phyloP scores from a whole-genome alignment of 2,113 vertebrate genomes.

The Pachycephala philippinensis region DNA sequence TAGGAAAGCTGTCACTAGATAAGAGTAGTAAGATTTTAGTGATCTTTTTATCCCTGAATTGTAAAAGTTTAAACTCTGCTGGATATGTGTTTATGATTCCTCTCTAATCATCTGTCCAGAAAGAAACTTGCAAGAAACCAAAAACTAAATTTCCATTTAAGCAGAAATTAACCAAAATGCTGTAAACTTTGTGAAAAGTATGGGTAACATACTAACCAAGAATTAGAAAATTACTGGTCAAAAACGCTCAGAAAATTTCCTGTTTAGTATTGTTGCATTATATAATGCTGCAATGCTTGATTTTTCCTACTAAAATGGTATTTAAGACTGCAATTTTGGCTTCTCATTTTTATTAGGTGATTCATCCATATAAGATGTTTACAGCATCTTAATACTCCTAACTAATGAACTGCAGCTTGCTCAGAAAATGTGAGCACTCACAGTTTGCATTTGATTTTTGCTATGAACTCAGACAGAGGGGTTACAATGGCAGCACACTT shows the following conservation, averaged over 20 bases:
- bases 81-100: not conserved
- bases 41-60: not conserved
- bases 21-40: not conserved
- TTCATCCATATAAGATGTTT: not conserved
- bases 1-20: not conserved
- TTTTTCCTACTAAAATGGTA: not conserved
- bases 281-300: not conserved
- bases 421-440: not conserved
- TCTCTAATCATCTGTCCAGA: not conserved
- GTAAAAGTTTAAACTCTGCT: not conserved
- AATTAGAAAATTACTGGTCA: not conserved
- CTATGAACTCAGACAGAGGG: not conserved
- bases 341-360: not conserved
- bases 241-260: not conserved
- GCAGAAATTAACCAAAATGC: not conserved
- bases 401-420: not conserved
- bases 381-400: not conserved
- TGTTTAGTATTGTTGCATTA: rapidly evolving
- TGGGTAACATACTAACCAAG: not conserved
- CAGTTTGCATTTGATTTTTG: not conserved
- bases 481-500: not conserved
- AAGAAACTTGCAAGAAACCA: not conserved
- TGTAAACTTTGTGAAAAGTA: not conserved
- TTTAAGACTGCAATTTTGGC: not conserved
- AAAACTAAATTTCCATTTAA: not conserved